These are phyloP conservation scores for Hoplostethus atlanticus DNA, from an alignment of 2,797 vertebrate genomes.

Conservation along the genomic window DNA sequence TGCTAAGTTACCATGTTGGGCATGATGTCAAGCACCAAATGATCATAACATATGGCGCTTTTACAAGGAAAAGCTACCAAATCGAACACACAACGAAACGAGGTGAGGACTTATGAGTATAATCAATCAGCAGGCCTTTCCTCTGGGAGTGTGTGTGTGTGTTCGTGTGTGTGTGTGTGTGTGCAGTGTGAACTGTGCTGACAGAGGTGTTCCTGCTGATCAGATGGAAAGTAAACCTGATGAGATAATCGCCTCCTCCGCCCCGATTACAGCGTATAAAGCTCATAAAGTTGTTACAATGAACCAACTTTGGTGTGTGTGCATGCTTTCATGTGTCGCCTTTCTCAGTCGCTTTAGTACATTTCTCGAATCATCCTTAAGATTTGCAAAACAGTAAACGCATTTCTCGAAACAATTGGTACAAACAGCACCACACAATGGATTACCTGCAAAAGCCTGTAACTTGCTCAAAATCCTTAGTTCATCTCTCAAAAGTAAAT, in stretches of 20 bases:
- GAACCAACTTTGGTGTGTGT: slow-evolving; percentile 12
- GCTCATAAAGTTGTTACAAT: slow-evolving; percentile 32
- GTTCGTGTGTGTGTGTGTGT: not conserved
- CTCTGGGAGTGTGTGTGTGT: not conserved
- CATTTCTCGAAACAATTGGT: too few species aligned
- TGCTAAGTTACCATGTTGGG: slow-evolving; percentile 52
- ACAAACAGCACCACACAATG: too few species aligned
- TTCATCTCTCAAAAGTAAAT: too few species aligned
- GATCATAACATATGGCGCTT: slow-evolving; percentile 40
- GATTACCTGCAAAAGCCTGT: too few species aligned
- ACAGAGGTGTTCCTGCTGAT: slow-evolving; percentile 19
- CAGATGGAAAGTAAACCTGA: slow-evolving; percentile 38
- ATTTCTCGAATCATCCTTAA: too few species aligned
- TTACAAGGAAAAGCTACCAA: slow-evolving; percentile 28
- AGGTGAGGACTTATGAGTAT: slow-evolving; percentile 31
- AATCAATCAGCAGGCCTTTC: slow-evolving; percentile 47
- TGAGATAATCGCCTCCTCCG: slow-evolving; percentile 31
- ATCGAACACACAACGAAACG: slow-evolving; percentile 46
- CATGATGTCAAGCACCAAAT: slow-evolving; percentile 49
- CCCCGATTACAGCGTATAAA: slow-evolving; percentile 40
- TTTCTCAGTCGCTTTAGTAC: too few species aligned
- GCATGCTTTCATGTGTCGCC: not conserved
- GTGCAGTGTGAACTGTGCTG: slow-evolving; percentile 19
- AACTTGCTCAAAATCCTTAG: too few species aligned
- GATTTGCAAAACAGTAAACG: too few species aligned